Evolutionary conservation across 2,888 invertebrate genomes (phyloP), one percentile per base, ranked within the genome.

Genomic region (Spilarctia lutea): DNA sequence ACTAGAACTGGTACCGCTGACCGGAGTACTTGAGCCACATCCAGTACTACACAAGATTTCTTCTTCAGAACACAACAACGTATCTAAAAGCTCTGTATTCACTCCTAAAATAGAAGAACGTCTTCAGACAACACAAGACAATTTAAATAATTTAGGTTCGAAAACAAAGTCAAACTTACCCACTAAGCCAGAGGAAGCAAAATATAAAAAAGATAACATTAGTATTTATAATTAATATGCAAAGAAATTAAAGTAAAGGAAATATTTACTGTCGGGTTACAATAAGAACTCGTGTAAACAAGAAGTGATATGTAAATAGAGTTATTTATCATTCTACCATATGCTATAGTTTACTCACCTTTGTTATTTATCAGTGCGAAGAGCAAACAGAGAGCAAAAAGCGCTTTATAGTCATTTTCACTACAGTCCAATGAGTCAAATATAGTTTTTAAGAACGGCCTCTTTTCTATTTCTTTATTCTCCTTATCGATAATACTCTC

Each of bases 301-400:
- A 73, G 56, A 74, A 71, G 48, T 74, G 71, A 56, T 76, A 76
- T 77, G 78, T 77, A 75, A 63, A 45, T 77, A 67, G 65, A 48
- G 75, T 73, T 74, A 74, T 71, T 73, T 74, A 74, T 71, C 75
- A 78, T 56, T 71, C 4, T 45, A 73, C 56, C 73, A 83, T 73
- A 65, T 79, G 75, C 2, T 52, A 72, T 66, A 74, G 71, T 76
- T 79, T 66, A 84, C 93, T 93, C 94, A 99, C 99, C 99, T 97
- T 97, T 97, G 95, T 99, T 99, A 91, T 98, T 98, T 77, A 98
- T 98, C 93, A 99, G 97, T 24, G 99, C 99, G 92, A 99, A 99
- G 65, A 99, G 96, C 77, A 99, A 96, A 93, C 99, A 98, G 27
- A 99, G 96, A 7, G 98, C 98, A 91, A 99, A 98, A 77, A 99